Evolutionary conservation across 2,888 invertebrate genomes (phyloP).

Genomic region (Orthonychiurus folsomi): DNA sequence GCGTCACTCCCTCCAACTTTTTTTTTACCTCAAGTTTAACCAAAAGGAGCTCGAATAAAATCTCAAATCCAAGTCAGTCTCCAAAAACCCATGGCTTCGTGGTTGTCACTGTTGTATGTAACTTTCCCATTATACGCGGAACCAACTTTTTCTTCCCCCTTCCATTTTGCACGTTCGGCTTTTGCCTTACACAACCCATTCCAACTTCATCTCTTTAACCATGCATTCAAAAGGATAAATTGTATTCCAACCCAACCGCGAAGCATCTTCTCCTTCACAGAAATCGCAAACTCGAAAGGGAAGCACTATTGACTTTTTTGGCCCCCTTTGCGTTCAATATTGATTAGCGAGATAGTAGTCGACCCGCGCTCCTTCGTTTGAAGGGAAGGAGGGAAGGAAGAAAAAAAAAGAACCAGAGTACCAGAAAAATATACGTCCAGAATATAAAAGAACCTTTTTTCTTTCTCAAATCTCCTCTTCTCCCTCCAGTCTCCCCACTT

Average conservation of each 20-base stretch:
- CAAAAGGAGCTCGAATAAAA: not conserved
- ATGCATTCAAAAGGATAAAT: conserved; percentile 1
- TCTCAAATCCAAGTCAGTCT: not conserved
- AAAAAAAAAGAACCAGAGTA: conserved; percentile 25
- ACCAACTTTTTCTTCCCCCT: conserved; percentile 17
- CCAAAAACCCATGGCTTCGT: too few relatives aligned
- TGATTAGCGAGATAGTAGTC: conserved; percentile 27
- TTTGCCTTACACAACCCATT: not conserved
- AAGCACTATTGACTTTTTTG: conserved; percentile 31
- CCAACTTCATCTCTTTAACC: not conserved
- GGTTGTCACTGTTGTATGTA: conserved; percentile 16
- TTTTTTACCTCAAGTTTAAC: too few relatives aligned
- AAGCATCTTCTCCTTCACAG: not conserved
- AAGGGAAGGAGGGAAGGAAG: conserved; percentile 13
- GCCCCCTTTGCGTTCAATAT: conserved; percentile 29
- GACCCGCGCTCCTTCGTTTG: too few relatives aligned
- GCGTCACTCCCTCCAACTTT: too few relatives aligned
- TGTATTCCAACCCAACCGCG: not conserved
- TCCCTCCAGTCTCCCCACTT: conserved; percentile 6
- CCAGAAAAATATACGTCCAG: conserved; percentile 28
- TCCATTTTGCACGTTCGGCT: not conserved
- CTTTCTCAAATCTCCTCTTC: conserved; percentile 17
- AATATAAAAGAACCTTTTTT: conserved; percentile 27
- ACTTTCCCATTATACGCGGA: conserved; percentile 21
- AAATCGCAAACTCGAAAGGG: not conserved